A percentile compares a stretch with the other conserved stretches of the same genome.
These are phyloP conservation scores for Caretta caretta DNA, from an alignment of 2,113 vertebrate genomes.

Conservation along the genomic window DNA sequence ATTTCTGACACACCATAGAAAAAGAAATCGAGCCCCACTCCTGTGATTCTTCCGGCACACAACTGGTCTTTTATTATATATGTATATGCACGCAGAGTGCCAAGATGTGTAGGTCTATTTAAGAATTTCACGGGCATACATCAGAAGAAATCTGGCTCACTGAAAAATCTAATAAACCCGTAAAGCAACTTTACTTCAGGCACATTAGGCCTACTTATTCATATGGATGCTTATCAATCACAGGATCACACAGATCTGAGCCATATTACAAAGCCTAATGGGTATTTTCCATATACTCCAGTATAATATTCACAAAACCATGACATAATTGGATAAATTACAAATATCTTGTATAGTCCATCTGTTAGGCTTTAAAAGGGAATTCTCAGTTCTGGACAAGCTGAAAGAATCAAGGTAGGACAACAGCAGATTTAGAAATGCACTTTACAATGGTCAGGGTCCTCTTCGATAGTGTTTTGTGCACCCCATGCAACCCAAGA, in stretches of 20 bases:
- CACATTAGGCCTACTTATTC: not conserved
- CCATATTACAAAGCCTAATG: not conserved
- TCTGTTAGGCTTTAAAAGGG: not conserved
- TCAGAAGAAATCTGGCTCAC: slow-evolving; percentile 4
- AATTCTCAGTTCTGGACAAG: not conserved
- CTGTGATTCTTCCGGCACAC: slow-evolving; percentile 42
- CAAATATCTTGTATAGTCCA: not conserved
- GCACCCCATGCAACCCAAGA: not conserved
- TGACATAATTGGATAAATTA: not conserved
- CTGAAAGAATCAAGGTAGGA: not conserved
- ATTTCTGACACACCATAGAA: slow-evolving; percentile 56
- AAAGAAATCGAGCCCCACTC: slow-evolving; percentile 44
- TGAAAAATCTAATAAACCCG: slow-evolving; percentile 26
- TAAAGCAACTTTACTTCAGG: not conserved
- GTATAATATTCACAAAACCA: slow-evolving; percentile 15
- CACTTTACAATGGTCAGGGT: not conserved
- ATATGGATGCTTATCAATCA: not conserved
- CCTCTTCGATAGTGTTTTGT: not conserved
- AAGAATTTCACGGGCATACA: slow-evolving; percentile 29
- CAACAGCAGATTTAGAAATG: not conserved
- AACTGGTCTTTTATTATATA: slow-evolving; percentile 17
- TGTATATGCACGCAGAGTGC: not conserved
- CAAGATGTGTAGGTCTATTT: slow-evolving; percentile 20
- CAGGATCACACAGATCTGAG: not conserved
- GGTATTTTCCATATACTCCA: not conserved